Conservation (phyloP, 2,797 vertebrate genomes). For the Diglossa cyanea region DNA sequence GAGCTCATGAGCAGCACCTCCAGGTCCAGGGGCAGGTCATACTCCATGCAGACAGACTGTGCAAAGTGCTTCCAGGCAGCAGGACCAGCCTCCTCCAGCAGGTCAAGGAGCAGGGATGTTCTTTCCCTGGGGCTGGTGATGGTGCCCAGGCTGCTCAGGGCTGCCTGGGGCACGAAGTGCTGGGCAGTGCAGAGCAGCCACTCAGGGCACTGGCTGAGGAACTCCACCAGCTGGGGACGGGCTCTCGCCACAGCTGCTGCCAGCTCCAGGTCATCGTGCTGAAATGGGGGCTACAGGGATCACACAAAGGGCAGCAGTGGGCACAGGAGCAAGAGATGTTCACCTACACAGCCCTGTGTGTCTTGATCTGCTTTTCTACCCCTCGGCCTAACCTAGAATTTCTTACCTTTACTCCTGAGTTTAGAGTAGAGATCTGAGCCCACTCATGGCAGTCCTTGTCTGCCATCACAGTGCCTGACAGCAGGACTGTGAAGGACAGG, state of each 20-base stretch:
- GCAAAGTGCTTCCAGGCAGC: slow-evolving; percentile 77
- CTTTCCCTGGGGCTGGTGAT: background rate
- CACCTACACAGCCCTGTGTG: background rate
- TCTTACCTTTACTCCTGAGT: background rate
- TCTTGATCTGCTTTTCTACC: background rate
- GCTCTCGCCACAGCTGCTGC: slow-evolving; percentile 51
- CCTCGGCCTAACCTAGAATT: background rate
- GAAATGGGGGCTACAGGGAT: slow-evolving; percentile 52
- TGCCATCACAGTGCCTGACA: background rate
- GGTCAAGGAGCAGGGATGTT: slow-evolving; percentile 63
- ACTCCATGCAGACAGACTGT: slow-evolving; percentile 74
- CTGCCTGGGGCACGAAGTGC: slow-evolving; percentile 50
- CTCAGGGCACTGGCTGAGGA: slow-evolving; percentile 61
- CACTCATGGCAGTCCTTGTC: background rate
- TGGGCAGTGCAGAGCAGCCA: slow-evolving; percentile 59
- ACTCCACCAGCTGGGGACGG: slow-evolving; percentile 67
- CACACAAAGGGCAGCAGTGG: background rate
- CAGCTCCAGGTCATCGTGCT: slow-evolving; percentile 66
- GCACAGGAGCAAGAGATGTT: background rate
- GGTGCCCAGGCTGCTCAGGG: background rate
- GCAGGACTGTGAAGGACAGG: background rate
- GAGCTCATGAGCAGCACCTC: slow-evolving; percentile 82
- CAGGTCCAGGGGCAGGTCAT: slow-evolving; percentile 80
- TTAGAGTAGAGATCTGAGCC: background rate
- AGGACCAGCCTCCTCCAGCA: slow-evolving; percentile 51